Evolutionary conservation across 2,888 invertebrate genomes (phyloP).

Genomic region (Sylvicola fuscatus): DNA sequence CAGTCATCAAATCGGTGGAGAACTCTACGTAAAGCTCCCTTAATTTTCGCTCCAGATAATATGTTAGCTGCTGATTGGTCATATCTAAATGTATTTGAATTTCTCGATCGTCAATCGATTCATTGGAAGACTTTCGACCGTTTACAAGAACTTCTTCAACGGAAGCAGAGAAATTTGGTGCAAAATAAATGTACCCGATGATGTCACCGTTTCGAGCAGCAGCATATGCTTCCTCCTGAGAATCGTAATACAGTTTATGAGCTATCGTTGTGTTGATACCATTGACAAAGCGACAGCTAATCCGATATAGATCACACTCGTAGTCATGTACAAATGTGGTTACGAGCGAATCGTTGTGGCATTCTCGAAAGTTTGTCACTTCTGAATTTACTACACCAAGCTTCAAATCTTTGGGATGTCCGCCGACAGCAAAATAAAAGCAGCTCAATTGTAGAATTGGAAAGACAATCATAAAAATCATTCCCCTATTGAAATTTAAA

Average conservation of each 20-base stretch:
- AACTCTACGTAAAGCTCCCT: slow-evolving; percentile 46
- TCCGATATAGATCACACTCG: slow-evolving; percentile 30
- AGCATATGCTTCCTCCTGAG: slow-evolving; percentile 27
- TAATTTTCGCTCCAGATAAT: slow-evolving; percentile 47
- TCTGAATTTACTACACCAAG: slow-evolving; percentile 69
- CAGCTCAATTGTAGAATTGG: slow-evolving; percentile 61
- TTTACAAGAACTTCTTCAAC: slow-evolving; percentile 34
- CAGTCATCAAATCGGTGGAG: slow-evolving; percentile 35
- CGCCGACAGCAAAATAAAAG: slow-evolving; percentile 64
- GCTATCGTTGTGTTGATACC: slow-evolving; percentile 35
- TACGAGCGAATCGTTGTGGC: slow-evolving; percentile 20
- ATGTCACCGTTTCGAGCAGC: slow-evolving; percentile 33
- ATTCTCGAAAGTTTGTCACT: slow-evolving; percentile 26
- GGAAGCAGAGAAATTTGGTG: slow-evolving; percentile 48
- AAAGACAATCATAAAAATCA: slow-evolving; percentile 61
- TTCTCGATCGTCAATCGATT: slow-evolving; percentile 35
- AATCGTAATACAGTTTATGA: slow-evolving; percentile 20
- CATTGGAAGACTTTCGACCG: slow-evolving; percentile 32
- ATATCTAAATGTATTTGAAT: slow-evolving; percentile 52
- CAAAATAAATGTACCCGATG: slow-evolving; percentile 45
- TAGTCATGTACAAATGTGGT: slow-evolving; percentile 21
- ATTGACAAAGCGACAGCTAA: slow-evolving; percentile 40
- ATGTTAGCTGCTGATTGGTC: slow-evolving; percentile 67
- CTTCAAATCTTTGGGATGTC: slow-evolving; percentile 47
- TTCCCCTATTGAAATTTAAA: no score